phyloP scores from a whole-genome alignment of 2,113 vertebrate species.

The Dolichallabes microphthalmus region DNA sequence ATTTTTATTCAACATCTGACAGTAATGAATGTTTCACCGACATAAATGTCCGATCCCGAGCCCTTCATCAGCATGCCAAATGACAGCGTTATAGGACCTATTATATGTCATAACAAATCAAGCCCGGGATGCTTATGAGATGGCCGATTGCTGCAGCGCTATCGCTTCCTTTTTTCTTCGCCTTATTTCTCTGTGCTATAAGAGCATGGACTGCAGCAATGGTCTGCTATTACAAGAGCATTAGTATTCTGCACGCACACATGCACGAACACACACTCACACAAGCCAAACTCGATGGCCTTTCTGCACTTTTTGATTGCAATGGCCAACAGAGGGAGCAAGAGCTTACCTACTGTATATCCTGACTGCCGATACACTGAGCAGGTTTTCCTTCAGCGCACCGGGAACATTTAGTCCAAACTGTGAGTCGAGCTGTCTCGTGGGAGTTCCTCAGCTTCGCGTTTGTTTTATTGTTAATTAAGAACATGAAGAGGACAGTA shows the following conservation, averaged over 20 bases:
- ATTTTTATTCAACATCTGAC: not conserved
- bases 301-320: conserved; percentile 12
- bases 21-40: not conserved
- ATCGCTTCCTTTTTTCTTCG: not conserved
- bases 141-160: not conserved
- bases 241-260: conserved; percentile 42
- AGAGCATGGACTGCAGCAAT: conserved; percentile 35
- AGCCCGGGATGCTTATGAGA: not conserved
- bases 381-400: conserved; percentile 6
- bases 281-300: conserved; percentile 3
- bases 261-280: conserved; percentile 18
- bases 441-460: not conserved
- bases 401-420: conserved; percentile 18
- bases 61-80: not conserved
- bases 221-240: conserved; percentile 40
- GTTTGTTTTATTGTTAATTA: not conserved
- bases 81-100: not conserved
- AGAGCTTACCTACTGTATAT: conserved; percentile 17
- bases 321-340: conserved; percentile 47
- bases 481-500: not conserved
- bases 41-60: not conserved
- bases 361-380: not conserved
- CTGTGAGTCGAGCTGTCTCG: not conserved
- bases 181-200: conserved; percentile 9
- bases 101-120: not conserved